Percentiles rank a stretch among this genome's conserved stretches.
Evolutionary conservation across 53 echinoderm and acorn worm species (phyloP).

Genomic region (Actinopyga echinites): DNA sequence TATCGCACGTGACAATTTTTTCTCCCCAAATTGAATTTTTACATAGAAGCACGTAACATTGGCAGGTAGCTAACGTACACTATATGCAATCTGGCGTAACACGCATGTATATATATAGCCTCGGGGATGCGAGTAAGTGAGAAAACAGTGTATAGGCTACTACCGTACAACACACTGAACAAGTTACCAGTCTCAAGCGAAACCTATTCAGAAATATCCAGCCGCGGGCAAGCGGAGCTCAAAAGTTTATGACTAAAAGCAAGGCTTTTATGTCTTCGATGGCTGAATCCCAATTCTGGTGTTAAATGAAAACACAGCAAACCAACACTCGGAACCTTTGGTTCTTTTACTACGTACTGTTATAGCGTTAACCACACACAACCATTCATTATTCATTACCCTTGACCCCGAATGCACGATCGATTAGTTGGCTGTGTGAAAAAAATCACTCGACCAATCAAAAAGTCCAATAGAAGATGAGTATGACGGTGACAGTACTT

Average conservation of each 20-base stretch:
- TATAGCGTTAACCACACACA: constrained; percentile 22
- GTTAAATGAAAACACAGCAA: too few relatives aligned
- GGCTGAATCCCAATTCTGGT: too few relatives aligned
- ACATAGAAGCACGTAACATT: not conserved
- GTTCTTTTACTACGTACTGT: not conserved
- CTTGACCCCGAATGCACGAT: constrained; percentile 23
- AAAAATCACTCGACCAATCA: constrained; percentile 6
- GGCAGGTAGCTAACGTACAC: not conserved
- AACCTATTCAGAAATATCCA: not conserved
- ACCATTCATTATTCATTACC: constrained; percentile 21
- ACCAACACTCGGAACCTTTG: too few relatives aligned
- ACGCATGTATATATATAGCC: constrained; percentile 34
- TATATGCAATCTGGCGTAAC: not conserved
- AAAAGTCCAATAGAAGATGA: not conserved
- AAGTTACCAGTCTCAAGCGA: too few relatives aligned
- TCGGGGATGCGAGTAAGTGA: constrained; percentile 15
- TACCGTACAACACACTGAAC: too few relatives aligned
- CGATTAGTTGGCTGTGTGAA: constrained; percentile 2
- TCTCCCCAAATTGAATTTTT: not conserved
- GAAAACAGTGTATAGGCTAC: too few relatives aligned
- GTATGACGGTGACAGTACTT: constrained; percentile 7
- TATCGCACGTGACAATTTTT: not conserved
- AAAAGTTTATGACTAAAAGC: not conserved
- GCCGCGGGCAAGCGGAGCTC: constrained; percentile 8
- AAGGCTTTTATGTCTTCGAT: too few relatives aligned